phyloP scores from a whole-genome alignment of 2,888 invertebrate genomes.

The Ectropis crepuscularia region DNA sequence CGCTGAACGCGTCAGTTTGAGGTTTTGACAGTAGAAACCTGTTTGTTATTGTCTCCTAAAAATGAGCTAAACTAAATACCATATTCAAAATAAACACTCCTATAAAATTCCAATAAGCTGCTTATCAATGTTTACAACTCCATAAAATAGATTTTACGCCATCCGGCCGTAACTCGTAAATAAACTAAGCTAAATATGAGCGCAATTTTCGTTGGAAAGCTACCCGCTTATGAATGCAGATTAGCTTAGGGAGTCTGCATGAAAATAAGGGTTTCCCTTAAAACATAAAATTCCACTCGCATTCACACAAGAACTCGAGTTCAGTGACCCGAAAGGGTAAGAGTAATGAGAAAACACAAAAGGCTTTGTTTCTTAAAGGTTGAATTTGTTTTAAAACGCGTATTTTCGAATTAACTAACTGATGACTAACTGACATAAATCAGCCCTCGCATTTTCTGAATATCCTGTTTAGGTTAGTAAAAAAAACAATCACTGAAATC shows the following conservation, averaged over 20 bases:
- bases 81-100: constrained; percentile 4
- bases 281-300: background rate
- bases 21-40: background rate
- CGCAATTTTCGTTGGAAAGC: constrained; percentile 40
- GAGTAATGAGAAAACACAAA: background rate
- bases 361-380: constrained; percentile 1
- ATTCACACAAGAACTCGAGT: background rate
- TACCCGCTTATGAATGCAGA: constrained; percentile 15
- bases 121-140: constrained; percentile 49
- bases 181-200: constrained; percentile 42
- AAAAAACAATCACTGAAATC: no score
- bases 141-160: constrained; percentile 55
- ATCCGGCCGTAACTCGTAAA: constrained; percentile 51
- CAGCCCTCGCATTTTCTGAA: no score
- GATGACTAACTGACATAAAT: no score
- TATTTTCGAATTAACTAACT: no score
- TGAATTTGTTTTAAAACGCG: background rate
- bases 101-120: constrained; percentile 46
- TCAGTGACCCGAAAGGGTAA: background rate
- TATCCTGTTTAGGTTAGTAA: no score
- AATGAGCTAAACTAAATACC: background rate
- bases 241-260: constrained; percentile 5
- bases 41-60: background rate
- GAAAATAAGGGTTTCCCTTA: constrained; percentile 1
- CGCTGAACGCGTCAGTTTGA: background rate